Percentiles rank a stretch among this genome's conserved stretches.
phyloP scores from a whole-genome alignment of 2,797 vertebrate genomes.

The Odontamblyopus lacepedii region DNA sequence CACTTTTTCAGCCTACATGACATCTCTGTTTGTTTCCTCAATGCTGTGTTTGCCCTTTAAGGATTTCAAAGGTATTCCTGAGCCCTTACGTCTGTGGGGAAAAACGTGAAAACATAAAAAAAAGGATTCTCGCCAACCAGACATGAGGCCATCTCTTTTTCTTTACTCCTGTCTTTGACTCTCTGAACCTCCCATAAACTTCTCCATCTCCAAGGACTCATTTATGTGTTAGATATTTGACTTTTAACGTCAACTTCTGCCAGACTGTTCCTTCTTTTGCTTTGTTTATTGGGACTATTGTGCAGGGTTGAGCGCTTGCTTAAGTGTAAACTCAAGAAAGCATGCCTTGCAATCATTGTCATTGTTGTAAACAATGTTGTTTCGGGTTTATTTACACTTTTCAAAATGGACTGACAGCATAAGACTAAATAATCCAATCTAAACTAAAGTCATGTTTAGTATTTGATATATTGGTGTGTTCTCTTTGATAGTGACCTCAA shows the following conservation, averaged over 20 bases:
- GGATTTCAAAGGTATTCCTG: slow-evolving; percentile 59
- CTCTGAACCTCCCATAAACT: slow-evolving; percentile 76
- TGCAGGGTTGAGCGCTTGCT: slow-evolving; percentile 66
- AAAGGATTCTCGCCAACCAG: slow-evolving; percentile 64
- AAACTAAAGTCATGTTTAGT: slow-evolving; percentile 63
- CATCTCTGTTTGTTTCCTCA: slow-evolving; percentile 57
- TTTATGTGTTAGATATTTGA: slow-evolving; percentile 70
- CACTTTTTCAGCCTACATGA: slow-evolving; percentile 53
- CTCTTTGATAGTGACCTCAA: slow-evolving; percentile 50
- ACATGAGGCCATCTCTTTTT: slow-evolving; percentile 61
- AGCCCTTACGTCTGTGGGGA: slow-evolving; percentile 62
- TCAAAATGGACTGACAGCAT: slow-evolving; percentile 81
- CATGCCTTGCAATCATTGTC: slow-evolving; percentile 67
- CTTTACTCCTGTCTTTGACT: slow-evolving; percentile 62
- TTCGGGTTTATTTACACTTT: slow-evolving; percentile 57
- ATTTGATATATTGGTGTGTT: slow-evolving; percentile 65
- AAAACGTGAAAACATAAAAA: slow-evolving; percentile 31
- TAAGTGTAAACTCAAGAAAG: slow-evolving; percentile 63
- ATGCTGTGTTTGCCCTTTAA: slow-evolving; percentile 68
- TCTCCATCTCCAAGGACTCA: slow-evolving; percentile 69
- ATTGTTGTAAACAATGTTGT: slow-evolving; percentile 45
- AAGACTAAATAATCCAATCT: slow-evolving; percentile 62
- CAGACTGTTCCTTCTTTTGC: slow-evolving; percentile 52
- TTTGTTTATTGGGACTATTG: slow-evolving; percentile 48
- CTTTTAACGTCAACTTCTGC: slow-evolving; percentile 58